Base-by-base conservation (phyloP, 2,797 vertebrate genomes). In the Notolepis coatsorum region DNA sequence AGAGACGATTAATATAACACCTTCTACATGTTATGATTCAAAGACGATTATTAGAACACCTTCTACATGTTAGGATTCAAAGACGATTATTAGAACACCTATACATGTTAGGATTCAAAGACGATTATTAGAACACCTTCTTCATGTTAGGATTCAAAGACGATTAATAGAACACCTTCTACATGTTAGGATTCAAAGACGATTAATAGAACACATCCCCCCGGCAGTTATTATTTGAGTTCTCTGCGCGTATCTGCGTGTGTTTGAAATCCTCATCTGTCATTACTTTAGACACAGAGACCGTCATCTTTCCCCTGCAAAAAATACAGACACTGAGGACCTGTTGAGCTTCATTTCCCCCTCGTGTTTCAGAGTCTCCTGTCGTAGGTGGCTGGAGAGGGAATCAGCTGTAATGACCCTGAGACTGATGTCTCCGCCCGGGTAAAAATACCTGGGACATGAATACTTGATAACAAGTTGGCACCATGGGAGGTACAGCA, bases 361-460 rank as follows among this genome's bases (percentile, higher is more conserved):
- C 38, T 8, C 13, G 20, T 10, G n/a, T 65, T 76, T 58, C 41
- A 41, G 18, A 43, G 25, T 21, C 33, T 49, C 18, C 54, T 50
- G 50, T 61, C 43, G 48, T 46, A 60, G 46, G 50, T 37, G 52
- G 65, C 73, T 56, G 43, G 0, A 3, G 23, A 59, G 15, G 38
- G 9, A 42, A 49, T 69, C 50, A 45, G 46, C 48, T 55, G 2
- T 45, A 62, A 65, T 8, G 55, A 74, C 53, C 35, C 54, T 46
- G 69, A 54, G 73, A 75, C n/a, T 35, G 64, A 76, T 43, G 53
- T 59, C 77, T 69, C 31, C 13, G 5, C 64, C n/a, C 18, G 67
- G 75, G 77, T 84, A 84, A 84, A 85, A 87, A 86, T 83, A 89
- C 77, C 62, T 35, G 57, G 7, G 68, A 42, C 70, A 81, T 84